phyloP scores from a whole-genome alignment of 2,888 invertebrate genomes.

The Dasysyrphus albostriatus region DNA sequence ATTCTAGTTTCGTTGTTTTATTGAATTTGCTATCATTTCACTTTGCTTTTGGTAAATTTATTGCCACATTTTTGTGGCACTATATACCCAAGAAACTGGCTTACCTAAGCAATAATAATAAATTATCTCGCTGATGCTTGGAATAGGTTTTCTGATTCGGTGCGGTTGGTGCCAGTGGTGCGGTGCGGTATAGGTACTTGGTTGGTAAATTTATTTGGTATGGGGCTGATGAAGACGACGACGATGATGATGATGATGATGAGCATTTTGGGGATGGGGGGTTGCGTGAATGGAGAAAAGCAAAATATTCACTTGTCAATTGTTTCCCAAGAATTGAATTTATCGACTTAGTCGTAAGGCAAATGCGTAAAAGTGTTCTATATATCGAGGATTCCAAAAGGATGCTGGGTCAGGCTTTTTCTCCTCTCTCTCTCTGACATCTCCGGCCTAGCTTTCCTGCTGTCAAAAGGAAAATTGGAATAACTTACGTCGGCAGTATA shows the following conservation, averaged over 20 bases:
- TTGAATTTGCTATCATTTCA: slow-evolving; percentile 64
- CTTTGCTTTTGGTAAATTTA: slow-evolving; percentile 68
- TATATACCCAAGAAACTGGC: slow-evolving; percentile 65
- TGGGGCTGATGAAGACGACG: slow-evolving; percentile 52
- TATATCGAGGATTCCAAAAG: slow-evolving; percentile 26
- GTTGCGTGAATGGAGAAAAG: slow-evolving; percentile 4
- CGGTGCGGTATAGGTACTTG: neutral
- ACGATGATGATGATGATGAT: slow-evolving; percentile 56
- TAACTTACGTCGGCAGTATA: slow-evolving; percentile 75
- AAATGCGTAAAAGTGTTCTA: slow-evolving; percentile 38
- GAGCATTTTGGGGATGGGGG: slow-evolving; percentile 23
- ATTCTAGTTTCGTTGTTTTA: slow-evolving; percentile 66
- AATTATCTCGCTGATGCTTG: slow-evolving; percentile 71
- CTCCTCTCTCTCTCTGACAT: slow-evolving; percentile 2
- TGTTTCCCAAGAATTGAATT: slow-evolving; percentile 73
- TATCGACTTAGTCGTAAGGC: slow-evolving; percentile 64
- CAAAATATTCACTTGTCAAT: slow-evolving; percentile 74
- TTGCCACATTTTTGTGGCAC: slow-evolving; percentile 75
- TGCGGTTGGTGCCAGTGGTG: neutral
- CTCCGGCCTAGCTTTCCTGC: slow-evolving; percentile 17
- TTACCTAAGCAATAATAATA: slow-evolving; percentile 76
- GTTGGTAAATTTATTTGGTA: slow-evolving; percentile 2
- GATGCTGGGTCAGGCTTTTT: slow-evolving; percentile 52
- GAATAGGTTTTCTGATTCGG: slow-evolving; percentile 32
- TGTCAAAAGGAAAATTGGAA: slow-evolving; percentile 56